These are phyloP conservation scores for Camponotus floridanus DNA, from an alignment of 1,140 invertebrate species.

Conservation along the genomic window DNA sequence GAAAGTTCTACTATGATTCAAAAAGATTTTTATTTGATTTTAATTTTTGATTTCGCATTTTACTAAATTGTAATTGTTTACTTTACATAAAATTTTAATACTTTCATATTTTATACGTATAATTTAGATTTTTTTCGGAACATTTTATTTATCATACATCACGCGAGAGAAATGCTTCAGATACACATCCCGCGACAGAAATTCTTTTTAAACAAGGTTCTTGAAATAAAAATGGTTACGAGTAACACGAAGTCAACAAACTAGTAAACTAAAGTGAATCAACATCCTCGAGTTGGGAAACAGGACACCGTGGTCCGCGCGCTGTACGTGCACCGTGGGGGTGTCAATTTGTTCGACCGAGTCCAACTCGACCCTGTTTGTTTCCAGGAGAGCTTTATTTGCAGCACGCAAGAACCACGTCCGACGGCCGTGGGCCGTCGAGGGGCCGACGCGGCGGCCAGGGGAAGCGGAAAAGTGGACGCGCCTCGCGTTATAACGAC, in stretches of 20 bases:
- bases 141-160: background rate
- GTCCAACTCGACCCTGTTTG: slow-evolving; percentile 80
- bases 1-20: background rate
- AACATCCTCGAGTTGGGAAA: slow-evolving; percentile 67
- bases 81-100: background rate
- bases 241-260: slow-evolving; percentile 9
- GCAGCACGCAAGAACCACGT: slow-evolving; percentile 78
- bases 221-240: slow-evolving; percentile 24
- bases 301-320: slow-evolving; percentile 48
- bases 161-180: background rate
- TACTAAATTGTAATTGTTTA: background rate
- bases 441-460: slow-evolving; percentile 60
- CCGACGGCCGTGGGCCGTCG: slow-evolving; percentile 44
- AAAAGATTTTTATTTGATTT: too few species aligned
- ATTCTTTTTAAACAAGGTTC: background rate
- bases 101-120: background rate
- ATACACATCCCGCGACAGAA: background rate
- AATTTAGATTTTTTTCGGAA: background rate
- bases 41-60: background rate
- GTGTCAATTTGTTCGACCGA: slow-evolving; percentile 82
- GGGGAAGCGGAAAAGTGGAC: slow-evolving; percentile 68
- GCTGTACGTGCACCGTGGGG: slow-evolving; percentile 71
- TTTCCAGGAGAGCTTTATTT: slow-evolving; percentile 83
- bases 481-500: slow-evolving; percentile 81
- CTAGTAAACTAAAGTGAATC: slow-evolving; percentile 66